Conservation (phyloP, 2,113 vertebrate genomes). For the Psammodynastes pulverulentus region DNA sequence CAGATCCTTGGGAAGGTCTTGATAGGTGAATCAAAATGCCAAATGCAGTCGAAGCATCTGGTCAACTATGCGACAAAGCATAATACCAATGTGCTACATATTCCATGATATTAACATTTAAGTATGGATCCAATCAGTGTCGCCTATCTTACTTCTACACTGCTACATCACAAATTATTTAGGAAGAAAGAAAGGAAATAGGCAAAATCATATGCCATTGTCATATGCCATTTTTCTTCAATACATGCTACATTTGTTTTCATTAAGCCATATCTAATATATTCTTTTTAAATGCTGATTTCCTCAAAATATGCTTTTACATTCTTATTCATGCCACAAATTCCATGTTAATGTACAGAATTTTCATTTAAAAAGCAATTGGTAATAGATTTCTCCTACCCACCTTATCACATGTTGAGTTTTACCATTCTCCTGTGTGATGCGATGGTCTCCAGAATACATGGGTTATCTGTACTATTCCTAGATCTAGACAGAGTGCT, state of each 20-base stretch:
- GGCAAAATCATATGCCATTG: neutral
- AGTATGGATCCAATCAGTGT: neutral
- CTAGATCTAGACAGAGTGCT: too few relatives aligned
- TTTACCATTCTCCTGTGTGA: too few relatives aligned
- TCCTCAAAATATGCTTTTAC: neutral
- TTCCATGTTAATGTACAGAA: neutral
- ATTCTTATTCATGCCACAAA: neutral
- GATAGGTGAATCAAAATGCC: neutral
- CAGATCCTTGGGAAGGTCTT: neutral
- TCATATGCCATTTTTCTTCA: neutral
- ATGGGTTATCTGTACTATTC: too few relatives aligned
- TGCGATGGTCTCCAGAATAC: too few relatives aligned
- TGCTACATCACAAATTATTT: neutral
- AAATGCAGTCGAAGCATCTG: neutral
- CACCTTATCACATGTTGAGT: neutral
- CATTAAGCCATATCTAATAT: neutral
- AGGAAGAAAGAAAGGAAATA: neutral
- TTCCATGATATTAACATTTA: neutral
- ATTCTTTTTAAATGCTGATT: neutral
- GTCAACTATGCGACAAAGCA: neutral
- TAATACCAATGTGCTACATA: neutral
- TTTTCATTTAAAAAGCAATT: neutral
- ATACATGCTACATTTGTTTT: neutral
- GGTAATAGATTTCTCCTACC: neutral
- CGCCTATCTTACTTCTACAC: neutral